A percentile compares a stretch with the other conserved stretches of the same genome.
Evolutionary conservation across 2,113 vertebrate species (phyloP).

Genomic region (Corynorhinus townsendii): DNA sequence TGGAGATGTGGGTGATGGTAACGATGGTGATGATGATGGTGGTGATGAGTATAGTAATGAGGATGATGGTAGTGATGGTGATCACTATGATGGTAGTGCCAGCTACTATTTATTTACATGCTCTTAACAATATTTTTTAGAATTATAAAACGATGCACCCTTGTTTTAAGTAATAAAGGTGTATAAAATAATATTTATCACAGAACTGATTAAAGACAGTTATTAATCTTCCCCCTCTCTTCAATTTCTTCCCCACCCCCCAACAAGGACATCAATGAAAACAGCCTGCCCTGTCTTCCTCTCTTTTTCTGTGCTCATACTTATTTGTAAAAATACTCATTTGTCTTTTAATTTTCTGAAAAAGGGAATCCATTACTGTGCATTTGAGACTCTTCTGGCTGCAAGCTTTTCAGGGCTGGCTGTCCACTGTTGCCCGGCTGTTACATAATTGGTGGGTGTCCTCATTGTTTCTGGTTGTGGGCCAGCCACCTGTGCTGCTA

Average conservation of each 20-base stretch:
- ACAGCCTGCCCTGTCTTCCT: not conserved
- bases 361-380: not conserved
- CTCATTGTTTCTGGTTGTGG: not conserved
- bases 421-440: accelerated
- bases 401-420: not conserved
- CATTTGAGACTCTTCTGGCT: not conserved
- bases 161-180: not conserved
- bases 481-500: not conserved
- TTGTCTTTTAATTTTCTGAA: not conserved
- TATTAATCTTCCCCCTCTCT: not conserved
- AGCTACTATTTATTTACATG: not conserved
- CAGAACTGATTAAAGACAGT: not conserved
- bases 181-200: not conserved
- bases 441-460: too few species aligned
- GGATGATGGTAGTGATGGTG: not conserved
- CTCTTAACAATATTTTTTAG: not conserved
- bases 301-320: too few species aligned
- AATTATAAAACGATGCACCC: not conserved
- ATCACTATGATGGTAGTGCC: not conserved
- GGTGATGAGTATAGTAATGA: accelerated
- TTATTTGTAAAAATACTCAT: not conserved
- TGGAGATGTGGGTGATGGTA: accelerated
- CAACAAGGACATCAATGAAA: too few species aligned
- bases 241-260: not conserved
- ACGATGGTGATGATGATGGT: accelerated